These are phyloP conservation scores for Tipula unca DNA, from an alignment of 2,888 invertebrate genomes.

Conservation along the genomic window DNA sequence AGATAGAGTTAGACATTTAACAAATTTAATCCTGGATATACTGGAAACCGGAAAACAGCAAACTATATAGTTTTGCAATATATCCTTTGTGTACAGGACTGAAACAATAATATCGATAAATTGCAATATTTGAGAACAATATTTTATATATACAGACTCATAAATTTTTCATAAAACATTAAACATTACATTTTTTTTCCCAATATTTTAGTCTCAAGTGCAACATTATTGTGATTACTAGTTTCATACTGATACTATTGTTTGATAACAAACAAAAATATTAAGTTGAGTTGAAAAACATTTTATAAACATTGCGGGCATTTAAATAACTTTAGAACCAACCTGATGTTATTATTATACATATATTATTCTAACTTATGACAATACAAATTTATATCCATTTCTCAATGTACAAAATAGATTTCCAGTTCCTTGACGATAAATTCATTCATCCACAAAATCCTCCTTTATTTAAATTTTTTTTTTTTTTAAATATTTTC, in stretches of 20 bases:
- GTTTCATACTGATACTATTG: background rate
- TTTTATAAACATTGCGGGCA: background rate
- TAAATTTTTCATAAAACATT: background rate
- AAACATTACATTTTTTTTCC: background rate
- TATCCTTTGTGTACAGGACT: too few relatives aligned
- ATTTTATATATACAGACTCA: too few relatives aligned
- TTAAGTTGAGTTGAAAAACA: background rate
- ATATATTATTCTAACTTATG: background rate
- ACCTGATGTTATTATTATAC: background rate
- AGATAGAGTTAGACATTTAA: too few relatives aligned
- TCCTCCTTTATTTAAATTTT: background rate
- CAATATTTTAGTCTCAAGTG: background rate
- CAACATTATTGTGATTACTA: background rate
- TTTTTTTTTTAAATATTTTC: background rate
- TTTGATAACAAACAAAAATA: background rate
- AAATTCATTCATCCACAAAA: background rate
- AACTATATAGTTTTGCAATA: too few relatives aligned
- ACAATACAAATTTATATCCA: background rate
- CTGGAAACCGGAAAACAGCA: too few relatives aligned
- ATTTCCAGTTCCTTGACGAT: background rate
- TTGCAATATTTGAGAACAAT: too few relatives aligned
- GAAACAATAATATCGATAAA: too few relatives aligned
- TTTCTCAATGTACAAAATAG: background rate
- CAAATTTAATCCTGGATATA: too few relatives aligned
- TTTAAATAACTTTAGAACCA: background rate